Evolutionary conservation across 2,888 invertebrate species (phyloP).

Genomic region (Fragum whitleyi): DNA sequence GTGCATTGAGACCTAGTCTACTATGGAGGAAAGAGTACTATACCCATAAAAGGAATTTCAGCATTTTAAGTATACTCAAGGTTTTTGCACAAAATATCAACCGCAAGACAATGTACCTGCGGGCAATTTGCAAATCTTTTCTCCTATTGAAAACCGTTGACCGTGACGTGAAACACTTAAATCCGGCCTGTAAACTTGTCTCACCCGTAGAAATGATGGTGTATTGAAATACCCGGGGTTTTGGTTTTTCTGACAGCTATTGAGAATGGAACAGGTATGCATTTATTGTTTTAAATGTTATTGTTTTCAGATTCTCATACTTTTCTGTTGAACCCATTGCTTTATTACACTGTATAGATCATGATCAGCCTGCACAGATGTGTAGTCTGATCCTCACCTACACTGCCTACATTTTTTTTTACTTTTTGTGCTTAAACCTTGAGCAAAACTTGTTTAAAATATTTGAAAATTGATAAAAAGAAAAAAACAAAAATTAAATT

Average conservation of each 20-base stretch:
- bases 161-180: conserved; percentile 19
- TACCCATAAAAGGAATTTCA: conserved; percentile 1
- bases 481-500: no score
- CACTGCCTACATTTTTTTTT: no score
- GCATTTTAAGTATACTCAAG: conserved; percentile 9
- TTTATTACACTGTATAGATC: no score
- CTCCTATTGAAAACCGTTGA: conserved; percentile 17
- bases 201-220: conserved; percentile 6
- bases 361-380: no score
- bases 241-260: not conserved
- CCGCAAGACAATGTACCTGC: conserved; percentile 21
- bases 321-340: no score
- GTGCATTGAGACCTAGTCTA: no score
- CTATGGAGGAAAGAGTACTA: not conserved
- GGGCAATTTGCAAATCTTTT: conserved; percentile 27
- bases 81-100: conserved; percentile 23
- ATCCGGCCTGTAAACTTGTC: conserved; percentile 21
- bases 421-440: no score
- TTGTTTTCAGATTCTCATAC: not conserved
- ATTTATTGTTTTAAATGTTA: not conserved
- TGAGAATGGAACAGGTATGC: not conserved
- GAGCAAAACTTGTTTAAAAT: no score
- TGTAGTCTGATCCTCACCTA: no score
- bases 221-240: not conserved
- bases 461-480: no score